A percentile compares a stretch with the other conserved stretches of the same genome.
These are phyloP conservation scores for Phallusia fumigata DNA, from an alignment of 23 tunicate genomes.

Conservation along the genomic window DNA sequence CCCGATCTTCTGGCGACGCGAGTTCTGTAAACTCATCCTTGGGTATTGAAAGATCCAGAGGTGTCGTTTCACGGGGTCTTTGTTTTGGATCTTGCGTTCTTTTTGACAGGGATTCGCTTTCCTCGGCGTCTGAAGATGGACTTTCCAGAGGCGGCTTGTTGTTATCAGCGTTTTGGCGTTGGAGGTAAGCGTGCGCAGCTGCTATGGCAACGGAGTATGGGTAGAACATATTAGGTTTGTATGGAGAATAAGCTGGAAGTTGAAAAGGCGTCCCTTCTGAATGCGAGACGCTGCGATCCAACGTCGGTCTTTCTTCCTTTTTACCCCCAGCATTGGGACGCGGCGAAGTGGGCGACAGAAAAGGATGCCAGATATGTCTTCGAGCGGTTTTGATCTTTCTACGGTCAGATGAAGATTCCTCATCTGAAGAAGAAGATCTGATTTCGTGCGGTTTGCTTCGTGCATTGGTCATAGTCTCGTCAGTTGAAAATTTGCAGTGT, in stretches of 20 bases:
- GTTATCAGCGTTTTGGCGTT: background rate
- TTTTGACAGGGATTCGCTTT: background rate
- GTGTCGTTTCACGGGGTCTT: background rate
- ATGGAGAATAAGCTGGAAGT: conserved; percentile 16
- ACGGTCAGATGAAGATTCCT: background rate
- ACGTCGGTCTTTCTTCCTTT: background rate
- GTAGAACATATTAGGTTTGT: conserved; percentile 22
- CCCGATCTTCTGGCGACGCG: background rate
- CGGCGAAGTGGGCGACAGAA: conserved; percentile 27
- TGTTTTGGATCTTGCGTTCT: background rate
- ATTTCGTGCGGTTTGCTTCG: background rate
- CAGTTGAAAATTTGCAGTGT: background rate
- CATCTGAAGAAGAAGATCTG: conserved; percentile 8
- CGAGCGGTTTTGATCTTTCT: background rate
- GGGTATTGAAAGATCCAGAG: conserved; percentile 16
- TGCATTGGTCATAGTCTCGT: background rate
- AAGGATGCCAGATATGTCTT: conserved; percentile 39
- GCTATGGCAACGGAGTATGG: conserved; percentile 37
- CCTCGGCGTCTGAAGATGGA: background rate
- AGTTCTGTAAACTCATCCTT: background rate
- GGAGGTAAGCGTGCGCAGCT: conserved; percentile 31
- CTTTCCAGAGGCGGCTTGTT: background rate
- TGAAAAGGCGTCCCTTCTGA: background rate
- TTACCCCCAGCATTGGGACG: background rate
- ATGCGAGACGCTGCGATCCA: background rate